A percentile compares a stretch with the other conserved stretches of the same genome.
Conservation (phyloP, 2,888 invertebrate species). For the Catocala fraxini region DNA sequence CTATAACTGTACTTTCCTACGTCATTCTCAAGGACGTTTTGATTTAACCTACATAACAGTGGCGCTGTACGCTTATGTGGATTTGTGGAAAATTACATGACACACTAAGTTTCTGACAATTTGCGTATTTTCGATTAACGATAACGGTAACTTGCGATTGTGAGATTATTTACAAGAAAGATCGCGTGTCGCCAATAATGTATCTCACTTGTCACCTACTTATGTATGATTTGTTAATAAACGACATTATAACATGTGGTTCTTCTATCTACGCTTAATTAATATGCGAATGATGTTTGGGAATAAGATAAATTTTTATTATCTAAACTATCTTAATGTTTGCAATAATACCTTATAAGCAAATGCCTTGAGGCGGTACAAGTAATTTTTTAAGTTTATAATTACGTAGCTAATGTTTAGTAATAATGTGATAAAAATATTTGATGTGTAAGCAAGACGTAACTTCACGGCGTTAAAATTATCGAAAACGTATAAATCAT, state of each 20-base stretch:
- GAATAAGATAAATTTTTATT: no score
- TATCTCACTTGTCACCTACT: constrained; percentile 1
- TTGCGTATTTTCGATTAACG: constrained; percentile 37
- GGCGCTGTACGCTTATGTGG: constrained; percentile 34
- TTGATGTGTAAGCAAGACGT: no score
- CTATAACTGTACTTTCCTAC: constrained; percentile 56
- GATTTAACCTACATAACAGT: constrained; percentile 48
- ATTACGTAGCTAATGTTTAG: no score
- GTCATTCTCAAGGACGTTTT: constrained; percentile 63
- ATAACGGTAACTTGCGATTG: constrained; percentile 38
- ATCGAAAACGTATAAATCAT: no score
- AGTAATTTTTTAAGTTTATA: no score
- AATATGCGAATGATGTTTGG: no score
- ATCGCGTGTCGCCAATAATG: constrained; percentile 18
- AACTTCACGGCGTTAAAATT: no score
- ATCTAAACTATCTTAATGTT: no score
- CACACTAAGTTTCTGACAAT: constrained; percentile 19
- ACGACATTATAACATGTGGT: not conserved
- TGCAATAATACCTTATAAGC: no score
- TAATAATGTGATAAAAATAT: no score
- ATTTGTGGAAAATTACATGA: constrained; percentile 37
- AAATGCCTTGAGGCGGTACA: no score
- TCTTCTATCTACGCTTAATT: no score
- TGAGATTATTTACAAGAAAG: constrained; percentile 30
- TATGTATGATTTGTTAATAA: constrained; percentile 2